These are phyloP conservation scores for Micronycteris hirsuta DNA, from an alignment of 2,113 vertebrate species.

Conservation along the genomic window DNA sequence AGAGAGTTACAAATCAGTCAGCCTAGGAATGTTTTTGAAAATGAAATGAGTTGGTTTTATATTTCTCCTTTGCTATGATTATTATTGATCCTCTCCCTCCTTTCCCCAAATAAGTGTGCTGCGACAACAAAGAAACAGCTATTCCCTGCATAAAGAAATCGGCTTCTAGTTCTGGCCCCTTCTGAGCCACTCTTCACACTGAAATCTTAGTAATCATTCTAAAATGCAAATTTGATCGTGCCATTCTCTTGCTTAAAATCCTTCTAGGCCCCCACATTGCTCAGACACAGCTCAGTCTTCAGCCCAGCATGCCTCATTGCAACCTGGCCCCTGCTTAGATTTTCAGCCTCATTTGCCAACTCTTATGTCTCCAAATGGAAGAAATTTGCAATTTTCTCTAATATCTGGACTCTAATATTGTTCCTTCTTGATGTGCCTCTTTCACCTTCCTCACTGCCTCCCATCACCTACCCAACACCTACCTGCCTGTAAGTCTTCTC, in stretches of 20 bases:
- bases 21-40: conserved; percentile 15
- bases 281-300: background rate
- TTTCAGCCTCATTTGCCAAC: background rate
- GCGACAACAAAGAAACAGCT: background rate
- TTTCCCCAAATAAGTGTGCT: background rate
- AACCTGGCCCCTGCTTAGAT: background rate
- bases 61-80: background rate
- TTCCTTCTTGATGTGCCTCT: background rate
- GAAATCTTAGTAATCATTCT: background rate
- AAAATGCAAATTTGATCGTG: background rate
- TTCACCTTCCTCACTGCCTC: background rate
- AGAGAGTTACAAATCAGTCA: conserved; percentile 30
- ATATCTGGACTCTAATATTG: background rate
- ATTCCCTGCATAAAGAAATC: background rate
- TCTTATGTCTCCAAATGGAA: background rate
- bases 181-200: background rate
- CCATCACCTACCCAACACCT: background rate
- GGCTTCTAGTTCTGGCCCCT: background rate
- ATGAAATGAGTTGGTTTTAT: conserved; percentile 9
- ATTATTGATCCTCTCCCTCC: background rate
- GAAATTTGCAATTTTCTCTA: background rate
- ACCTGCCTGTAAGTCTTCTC: background rate
- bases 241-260: background rate
- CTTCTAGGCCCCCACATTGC: background rate
- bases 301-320: background rate